phyloP scores from a whole-genome alignment of 2,113 vertebrate species.

The Antechinus stuartii region DNA sequence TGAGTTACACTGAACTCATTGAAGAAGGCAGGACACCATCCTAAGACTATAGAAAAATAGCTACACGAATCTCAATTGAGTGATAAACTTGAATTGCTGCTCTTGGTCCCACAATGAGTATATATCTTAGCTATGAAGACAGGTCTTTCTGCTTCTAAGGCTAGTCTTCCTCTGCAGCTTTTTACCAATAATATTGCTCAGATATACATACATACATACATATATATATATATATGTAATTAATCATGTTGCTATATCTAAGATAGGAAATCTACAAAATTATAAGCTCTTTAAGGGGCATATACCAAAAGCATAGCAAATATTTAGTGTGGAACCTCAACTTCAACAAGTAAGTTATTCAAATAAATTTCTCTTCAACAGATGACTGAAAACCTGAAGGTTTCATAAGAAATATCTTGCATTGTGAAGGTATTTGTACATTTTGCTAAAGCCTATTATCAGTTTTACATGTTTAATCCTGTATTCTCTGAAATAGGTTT shows the following conservation, averaged over 20 bases:
- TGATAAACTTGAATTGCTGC: background rate
- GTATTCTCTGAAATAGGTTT: slow-evolving; percentile 73
- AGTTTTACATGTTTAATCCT: background rate
- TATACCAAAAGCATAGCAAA: slow-evolving; percentile 26
- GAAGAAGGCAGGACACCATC: background rate
- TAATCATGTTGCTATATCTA: background rate
- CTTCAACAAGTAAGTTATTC: slow-evolving; percentile 24
- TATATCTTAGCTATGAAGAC: background rate
- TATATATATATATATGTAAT: background rate
- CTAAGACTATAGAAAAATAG: background rate
- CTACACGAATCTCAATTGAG: background rate
- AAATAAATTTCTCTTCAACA: slow-evolving; percentile 46
- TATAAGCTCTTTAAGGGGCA: slow-evolving; percentile 18
- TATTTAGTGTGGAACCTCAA: slow-evolving; percentile 17
- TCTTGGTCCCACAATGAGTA: background rate
- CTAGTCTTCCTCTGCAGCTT: background rate
- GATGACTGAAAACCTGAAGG: slow-evolving; percentile 50
- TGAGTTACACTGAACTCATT: background rate
- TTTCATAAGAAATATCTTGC: slow-evolving; percentile 1
- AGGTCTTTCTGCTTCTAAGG: background rate
- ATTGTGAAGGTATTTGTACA: slow-evolving; percentile 33
- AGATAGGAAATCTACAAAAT: slow-evolving; percentile 32
- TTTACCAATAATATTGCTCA: background rate
- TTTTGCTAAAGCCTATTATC: slow-evolving; percentile 48
- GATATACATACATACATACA: background rate